Evolutionary conservation across 2,888 invertebrate species (phyloP).

Genomic region (Caenorhabditis angaria): DNA sequence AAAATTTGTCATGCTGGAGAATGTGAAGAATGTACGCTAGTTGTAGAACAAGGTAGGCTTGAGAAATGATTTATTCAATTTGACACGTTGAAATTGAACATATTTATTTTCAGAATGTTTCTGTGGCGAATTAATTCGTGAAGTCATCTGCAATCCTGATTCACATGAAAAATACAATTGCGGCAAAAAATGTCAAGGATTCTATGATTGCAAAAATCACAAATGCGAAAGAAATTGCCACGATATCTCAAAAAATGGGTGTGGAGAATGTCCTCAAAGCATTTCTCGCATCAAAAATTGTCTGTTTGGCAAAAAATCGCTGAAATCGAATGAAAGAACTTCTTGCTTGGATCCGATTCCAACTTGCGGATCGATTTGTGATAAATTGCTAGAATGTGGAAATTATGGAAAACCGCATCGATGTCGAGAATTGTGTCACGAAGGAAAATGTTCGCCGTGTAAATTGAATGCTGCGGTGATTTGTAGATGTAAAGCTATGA

Average conservation of each 20-base stretch:
- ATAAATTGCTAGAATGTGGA: constrained; percentile 80
- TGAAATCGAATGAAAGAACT: constrained; percentile 66
- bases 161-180: constrained; percentile 69
- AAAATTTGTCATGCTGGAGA: constrained; percentile 83
- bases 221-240: constrained; percentile 76
- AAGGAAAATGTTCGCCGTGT: constrained; percentile 83
- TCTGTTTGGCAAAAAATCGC: constrained; percentile 81
- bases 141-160: constrained; percentile 78
- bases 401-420: constrained; percentile 76
- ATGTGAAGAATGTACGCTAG: constrained; percentile 81
- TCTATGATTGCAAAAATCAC: constrained; percentile 77
- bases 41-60: constrained; percentile 78
- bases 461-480: constrained; percentile 81
- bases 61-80: too few relatives aligned
- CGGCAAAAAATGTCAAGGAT: constrained; percentile 50
- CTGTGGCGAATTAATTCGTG: constrained; percentile 79
- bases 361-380: constrained; percentile 81
- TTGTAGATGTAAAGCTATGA: constrained; percentile 87
- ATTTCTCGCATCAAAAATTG: constrained; percentile 80
- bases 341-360: constrained; percentile 84
- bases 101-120: constrained; percentile 78
- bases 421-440: constrained; percentile 80
- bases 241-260: constrained; percentile 71
- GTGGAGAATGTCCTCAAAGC: constrained; percentile 78
- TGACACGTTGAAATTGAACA: not conserved